phyloP scores from a whole-genome alignment of 2,888 invertebrate genomes.

The Torymus texanus region DNA sequence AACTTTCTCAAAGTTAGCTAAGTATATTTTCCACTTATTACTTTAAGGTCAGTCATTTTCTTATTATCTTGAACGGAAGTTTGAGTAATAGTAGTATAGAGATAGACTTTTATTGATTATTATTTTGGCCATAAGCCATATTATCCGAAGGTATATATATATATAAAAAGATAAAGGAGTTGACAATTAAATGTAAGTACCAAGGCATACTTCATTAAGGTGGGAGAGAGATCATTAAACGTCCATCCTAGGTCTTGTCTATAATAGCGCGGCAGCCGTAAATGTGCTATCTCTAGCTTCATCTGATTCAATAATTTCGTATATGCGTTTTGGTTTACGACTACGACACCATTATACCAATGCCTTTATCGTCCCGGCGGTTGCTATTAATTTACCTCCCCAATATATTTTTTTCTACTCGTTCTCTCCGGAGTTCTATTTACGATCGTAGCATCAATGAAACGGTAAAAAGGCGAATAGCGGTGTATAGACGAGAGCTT shows the following conservation, averaged over 20 bases:
- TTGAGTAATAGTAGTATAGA: no score
- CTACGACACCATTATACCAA: constrained; percentile 24
- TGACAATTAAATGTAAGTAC: not conserved
- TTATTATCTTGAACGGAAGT: no score
- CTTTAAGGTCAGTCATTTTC: no score
- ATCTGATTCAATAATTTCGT: constrained; percentile 46
- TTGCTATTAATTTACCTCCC: constrained; percentile 24
- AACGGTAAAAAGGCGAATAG: no score
- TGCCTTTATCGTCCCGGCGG: constrained; percentile 12
- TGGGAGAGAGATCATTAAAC: constrained; percentile 21
- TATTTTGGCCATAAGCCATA: no score
- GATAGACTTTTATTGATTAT: no score
- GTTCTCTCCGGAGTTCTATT: no score
- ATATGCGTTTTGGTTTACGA: constrained; percentile 34
- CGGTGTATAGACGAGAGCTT: no score
- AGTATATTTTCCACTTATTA: no score
- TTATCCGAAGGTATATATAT: no score
- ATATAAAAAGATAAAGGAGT: not conserved
- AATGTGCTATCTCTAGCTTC: constrained; percentile 21
- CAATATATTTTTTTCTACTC: constrained; percentile 7
- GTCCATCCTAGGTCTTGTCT: constrained; percentile 21
- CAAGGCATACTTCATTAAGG: constrained; percentile 25
- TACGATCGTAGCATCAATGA: no score
- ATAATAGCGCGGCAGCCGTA: constrained; percentile 32
- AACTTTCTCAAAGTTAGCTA: no score